Base-by-base conservation (phyloP, 1,140 invertebrate species). In the Drosophila fuyamai region DNA sequence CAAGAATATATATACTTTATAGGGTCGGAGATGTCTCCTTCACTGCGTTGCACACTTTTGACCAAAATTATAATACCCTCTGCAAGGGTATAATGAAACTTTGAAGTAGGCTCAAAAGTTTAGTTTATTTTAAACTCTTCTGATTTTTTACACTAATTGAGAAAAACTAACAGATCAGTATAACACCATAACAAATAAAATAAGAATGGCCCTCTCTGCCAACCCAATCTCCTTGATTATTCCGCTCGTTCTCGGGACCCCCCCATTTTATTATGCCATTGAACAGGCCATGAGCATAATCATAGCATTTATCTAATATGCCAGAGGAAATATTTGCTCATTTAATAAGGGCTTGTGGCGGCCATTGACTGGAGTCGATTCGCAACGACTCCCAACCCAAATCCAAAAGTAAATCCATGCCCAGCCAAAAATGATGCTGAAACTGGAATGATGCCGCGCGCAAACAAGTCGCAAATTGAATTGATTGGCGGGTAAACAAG, bases 401-500 rank as follows among this genome's bases (percentile, higher is more conserved):
- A 13, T 1, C 44, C 36, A 23, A 5, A 12, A 18, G 29, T 10
- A 16, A 23, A 32, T 23, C 9, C 41, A 14, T 2, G 18, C n/a
- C 18, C 38, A 50, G 61, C 61, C 61, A 68, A 68, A 70, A 71
- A 71, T 70, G 51, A 70, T 36, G 65, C 65, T 41, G 55, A 55
- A 47, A 56, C 43, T 46, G 60, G 65, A 76, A 55, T 55, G 62
- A 61, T 55, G 74, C 63, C 43, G 55, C 43, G 59, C 43, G 56
- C 66, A 79, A 79, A 79, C 67, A 79, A 79, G 76, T 73, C 67
- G 76, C 67, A 79, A 79, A 79, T 79, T 79, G 75, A 79, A 78
- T 79, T 79, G 76, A 79, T 79, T 79, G 76, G 76, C 60, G 58
- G 59, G 76, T 65, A 79, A 79, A 79, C 59, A 79, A 53, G 59